phyloP scores from a whole-genome alignment of 2,113 vertebrate species.

The Saguinus midas region DNA sequence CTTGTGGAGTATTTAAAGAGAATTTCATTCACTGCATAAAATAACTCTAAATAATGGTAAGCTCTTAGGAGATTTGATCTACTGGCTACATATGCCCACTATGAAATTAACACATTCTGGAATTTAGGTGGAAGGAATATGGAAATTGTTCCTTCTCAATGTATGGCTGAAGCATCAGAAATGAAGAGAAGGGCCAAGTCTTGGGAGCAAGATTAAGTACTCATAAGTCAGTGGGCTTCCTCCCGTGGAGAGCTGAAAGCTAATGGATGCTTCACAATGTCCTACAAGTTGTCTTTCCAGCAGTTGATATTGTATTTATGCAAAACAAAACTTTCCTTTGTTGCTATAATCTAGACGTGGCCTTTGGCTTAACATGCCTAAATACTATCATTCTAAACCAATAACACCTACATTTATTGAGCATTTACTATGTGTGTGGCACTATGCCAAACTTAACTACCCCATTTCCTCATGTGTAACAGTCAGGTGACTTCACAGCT shows the following conservation, averaged over 20 bases:
- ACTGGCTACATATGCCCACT: not conserved
- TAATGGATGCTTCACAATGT: not conserved
- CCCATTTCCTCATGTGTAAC: not conserved
- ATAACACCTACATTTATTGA: not conserved
- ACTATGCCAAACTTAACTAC: not conserved
- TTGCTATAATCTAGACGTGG: not conserved
- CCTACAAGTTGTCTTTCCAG: not conserved
- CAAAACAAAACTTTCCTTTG: not conserved
- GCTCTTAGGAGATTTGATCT: not conserved
- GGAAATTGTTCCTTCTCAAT: not conserved
- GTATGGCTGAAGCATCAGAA: not conserved
- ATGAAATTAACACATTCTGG: not conserved
- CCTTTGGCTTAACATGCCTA: not conserved
- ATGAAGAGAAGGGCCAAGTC: not conserved
- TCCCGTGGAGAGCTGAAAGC: not conserved
- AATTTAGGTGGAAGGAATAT: not conserved
- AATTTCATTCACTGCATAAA: not conserved
- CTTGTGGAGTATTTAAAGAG: not conserved
- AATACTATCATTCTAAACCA: not conserved
- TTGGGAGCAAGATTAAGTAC: not conserved
- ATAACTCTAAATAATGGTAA: not conserved
- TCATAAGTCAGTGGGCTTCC: not conserved
- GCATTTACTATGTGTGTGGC: not conserved
- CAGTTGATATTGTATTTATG: not conserved
- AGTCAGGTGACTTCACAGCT: not conserved